A percentile compares a stretch with the other conserved stretches of the same genome.
phyloP scores from a whole-genome alignment of 2,797 vertebrate genomes.

The Balearica regulorum region DNA sequence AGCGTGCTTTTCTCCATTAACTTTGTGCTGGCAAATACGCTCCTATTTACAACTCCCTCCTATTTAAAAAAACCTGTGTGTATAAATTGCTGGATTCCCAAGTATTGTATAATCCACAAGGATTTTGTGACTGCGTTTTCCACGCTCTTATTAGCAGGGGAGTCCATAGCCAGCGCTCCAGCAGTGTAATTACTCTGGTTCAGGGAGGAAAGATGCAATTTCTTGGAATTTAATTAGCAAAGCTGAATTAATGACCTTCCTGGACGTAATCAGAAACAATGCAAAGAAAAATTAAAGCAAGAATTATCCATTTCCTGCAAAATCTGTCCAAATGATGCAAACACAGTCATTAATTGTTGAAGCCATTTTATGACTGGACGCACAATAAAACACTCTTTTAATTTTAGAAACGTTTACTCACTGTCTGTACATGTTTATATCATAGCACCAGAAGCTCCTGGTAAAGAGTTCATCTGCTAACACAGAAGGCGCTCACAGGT shows the following conservation, averaged over 20 bases:
- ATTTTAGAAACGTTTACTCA: neutral
- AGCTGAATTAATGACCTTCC: constrained; percentile 15
- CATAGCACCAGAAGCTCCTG: neutral
- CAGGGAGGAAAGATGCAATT: constrained; percentile 9
- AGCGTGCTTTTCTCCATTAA: neutral
- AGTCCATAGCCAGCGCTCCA: neutral
- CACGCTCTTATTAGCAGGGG: neutral
- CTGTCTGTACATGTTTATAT: neutral
- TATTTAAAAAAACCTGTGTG: neutral
- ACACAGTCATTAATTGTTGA: neutral
- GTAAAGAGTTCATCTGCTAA: neutral
- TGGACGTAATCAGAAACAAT: constrained; percentile 3
- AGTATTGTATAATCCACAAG: neutral
- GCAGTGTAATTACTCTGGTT: neutral
- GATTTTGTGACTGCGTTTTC: neutral
- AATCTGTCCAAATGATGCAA: neutral
- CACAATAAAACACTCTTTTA: neutral
- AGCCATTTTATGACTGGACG: neutral
- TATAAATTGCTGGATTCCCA: neutral
- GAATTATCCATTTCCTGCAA: neutral
- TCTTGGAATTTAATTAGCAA: neutral
- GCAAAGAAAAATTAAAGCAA: constrained; percentile 6
- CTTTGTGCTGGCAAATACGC: neutral
- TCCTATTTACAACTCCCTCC: neutral
- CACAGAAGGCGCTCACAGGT: neutral